Conservation (phyloP, 2,797 vertebrate genomes). For the Mionectes olivaceus region DNA sequence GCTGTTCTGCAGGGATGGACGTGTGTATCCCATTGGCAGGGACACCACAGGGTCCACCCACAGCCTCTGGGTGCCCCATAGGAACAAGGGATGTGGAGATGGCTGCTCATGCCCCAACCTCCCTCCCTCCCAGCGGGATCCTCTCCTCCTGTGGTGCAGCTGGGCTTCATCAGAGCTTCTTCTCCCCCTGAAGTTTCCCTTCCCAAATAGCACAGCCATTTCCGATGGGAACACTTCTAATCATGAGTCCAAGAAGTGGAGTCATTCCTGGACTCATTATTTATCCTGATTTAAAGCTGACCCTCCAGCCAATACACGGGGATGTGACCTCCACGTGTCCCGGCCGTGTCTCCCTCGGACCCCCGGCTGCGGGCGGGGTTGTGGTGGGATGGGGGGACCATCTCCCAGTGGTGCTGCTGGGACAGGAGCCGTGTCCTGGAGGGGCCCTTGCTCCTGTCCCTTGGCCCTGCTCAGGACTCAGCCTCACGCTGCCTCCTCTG, state of each 20-base stretch:
- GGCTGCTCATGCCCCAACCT: accelerated
- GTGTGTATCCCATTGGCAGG: accelerated
- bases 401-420: background rate
- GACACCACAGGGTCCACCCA: accelerated
- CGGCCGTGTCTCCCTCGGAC: background rate
- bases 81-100: background rate
- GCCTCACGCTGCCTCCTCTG: background rate
- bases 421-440: background rate
- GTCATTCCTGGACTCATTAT: background rate
- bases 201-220: background rate
- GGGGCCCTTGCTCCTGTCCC: background rate
- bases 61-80: accelerated
- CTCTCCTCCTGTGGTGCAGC: conserved; percentile 1
- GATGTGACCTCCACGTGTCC: background rate
- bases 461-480: background rate
- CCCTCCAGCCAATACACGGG: background rate
- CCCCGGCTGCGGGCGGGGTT: background rate
- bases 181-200: conserved; percentile 20
- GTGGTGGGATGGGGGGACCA: background rate
- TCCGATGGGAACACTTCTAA: background rate
- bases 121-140: background rate
- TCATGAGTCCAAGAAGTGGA: background rate
- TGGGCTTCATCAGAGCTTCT: conserved; percentile 24
- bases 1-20: background rate
- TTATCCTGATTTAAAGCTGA: background rate